These are phyloP conservation scores for Episyrphus balteatus DNA, from an alignment of 1,140 invertebrate species.

Conservation along the genomic window DNA sequence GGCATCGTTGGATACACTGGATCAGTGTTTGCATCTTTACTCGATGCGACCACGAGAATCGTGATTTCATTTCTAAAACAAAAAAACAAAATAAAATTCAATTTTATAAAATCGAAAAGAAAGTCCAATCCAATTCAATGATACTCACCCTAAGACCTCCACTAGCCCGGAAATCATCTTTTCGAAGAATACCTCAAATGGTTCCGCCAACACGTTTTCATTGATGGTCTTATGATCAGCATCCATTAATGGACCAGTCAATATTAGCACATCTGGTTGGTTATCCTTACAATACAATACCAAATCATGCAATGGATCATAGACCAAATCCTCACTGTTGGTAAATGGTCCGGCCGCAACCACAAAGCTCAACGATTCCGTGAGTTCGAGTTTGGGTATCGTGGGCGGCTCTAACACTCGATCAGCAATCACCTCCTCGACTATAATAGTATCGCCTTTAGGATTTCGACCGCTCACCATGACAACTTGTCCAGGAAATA, in stretches of 20 bases:
- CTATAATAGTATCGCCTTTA: conserved; percentile 54
- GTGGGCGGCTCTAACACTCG: conserved; percentile 17
- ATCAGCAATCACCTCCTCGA: conserved; percentile 50
- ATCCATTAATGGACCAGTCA: conserved; percentile 78
- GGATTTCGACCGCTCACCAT: conserved; percentile 60
- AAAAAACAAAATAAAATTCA: background rate
- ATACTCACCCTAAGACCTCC: conserved; percentile 40
- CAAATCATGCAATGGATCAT: conserved; percentile 71
- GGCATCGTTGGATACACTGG: conserved; percentile 74
- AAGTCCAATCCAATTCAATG: conserved; percentile 10
- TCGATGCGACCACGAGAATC: conserved; percentile 54
- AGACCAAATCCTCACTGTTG: conserved; percentile 58
- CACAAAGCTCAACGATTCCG: conserved; percentile 53
- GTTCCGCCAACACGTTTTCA: conserved; percentile 45
- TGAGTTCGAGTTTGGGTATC: conserved; percentile 20
- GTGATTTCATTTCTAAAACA: conserved; percentile 14
- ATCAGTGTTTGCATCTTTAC: conserved; percentile 63
- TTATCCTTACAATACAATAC: conserved; percentile 53
- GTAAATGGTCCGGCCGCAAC: conserved; percentile 77
- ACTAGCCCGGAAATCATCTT: conserved; percentile 53
- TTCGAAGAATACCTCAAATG: conserved; percentile 61
- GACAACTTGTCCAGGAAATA: conserved; percentile 80
- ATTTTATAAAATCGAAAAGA: background rate
- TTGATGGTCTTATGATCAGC: conserved; percentile 48
- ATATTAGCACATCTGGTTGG: conserved; percentile 66